Evolutionary conservation across 1,140 invertebrate species (phyloP).

Genomic region (Aphidius gifuensis): DNA sequence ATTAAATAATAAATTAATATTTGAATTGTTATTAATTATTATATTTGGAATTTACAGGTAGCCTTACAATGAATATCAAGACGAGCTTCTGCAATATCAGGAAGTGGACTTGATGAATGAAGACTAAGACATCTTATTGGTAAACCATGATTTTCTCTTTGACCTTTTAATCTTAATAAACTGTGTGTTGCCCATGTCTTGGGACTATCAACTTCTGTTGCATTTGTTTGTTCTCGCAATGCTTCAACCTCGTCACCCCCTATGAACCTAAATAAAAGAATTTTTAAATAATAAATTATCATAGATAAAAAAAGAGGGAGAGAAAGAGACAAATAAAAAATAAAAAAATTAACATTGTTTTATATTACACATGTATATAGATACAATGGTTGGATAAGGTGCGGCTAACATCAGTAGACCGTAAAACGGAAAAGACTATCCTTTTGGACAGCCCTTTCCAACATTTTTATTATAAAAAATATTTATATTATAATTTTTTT

Average conservation of each 20-base stretch:
- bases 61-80: slow-evolving; percentile 77
- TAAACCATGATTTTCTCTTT: slow-evolving; percentile 72
- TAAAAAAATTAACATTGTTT: slow-evolving; percentile 6
- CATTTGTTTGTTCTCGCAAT: slow-evolving; percentile 69
- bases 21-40: neutral
- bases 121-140: slow-evolving; percentile 74
- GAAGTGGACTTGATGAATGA: slow-evolving; percentile 76
- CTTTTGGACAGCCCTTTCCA: slow-evolving; percentile 30
- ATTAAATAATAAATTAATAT: slow-evolving; percentile 17
- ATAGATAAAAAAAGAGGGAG: neutral
- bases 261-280: slow-evolving; percentile 47
- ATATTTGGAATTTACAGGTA: neutral
- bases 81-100: slow-evolving; percentile 64
- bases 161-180: slow-evolving; percentile 73
- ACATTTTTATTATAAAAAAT: slow-evolving; percentile 3
- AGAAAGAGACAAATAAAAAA: slow-evolving; percentile 1
- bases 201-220: slow-evolving; percentile 76
- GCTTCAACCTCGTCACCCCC: slow-evolving; percentile 67
- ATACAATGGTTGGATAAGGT: slow-evolving; percentile 37
- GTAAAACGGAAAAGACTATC: slow-evolving; percentile 43
- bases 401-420: slow-evolving; percentile 44
- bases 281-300: neutral
- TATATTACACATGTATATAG: neutral
- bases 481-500: too few relatives aligned
- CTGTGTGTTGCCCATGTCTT: slow-evolving; percentile 81